Evolutionary conservation across 2,113 vertebrate genomes (phyloP).

Genomic region (Saccopteryx bilineata): DNA sequence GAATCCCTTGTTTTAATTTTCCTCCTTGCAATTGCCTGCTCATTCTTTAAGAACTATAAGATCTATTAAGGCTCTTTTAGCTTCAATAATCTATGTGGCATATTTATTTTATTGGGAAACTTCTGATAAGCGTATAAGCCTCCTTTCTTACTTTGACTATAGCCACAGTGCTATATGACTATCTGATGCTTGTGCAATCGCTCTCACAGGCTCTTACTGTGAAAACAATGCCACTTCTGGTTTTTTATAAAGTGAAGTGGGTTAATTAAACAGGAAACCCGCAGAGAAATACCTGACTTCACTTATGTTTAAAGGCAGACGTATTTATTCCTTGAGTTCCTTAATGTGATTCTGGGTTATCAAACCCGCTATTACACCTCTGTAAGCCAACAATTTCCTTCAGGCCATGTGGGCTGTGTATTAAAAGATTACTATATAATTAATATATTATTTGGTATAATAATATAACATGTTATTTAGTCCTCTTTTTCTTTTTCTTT

Average conservation of each 20-base stretch:
- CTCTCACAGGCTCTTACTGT: background rate
- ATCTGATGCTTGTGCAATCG: background rate
- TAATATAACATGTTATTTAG: background rate
- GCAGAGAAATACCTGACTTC: background rate
- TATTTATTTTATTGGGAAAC: conserved; percentile 40
- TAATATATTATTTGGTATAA: background rate
- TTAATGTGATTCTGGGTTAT: background rate
- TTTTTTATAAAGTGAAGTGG: background rate
- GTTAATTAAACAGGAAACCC: background rate
- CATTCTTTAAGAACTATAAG: background rate
- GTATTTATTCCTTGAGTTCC: conserved; percentile 15
- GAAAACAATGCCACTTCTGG: background rate
- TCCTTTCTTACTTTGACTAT: background rate
- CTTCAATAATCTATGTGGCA: background rate
- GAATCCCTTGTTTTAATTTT: background rate
- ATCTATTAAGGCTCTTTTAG: background rate
- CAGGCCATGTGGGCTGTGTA: background rate
- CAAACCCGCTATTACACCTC: background rate
- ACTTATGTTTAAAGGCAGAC: background rate
- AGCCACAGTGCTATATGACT: background rate
- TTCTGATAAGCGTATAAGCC: background rate
- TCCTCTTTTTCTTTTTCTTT: background rate
- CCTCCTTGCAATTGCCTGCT: background rate
- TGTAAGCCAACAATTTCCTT: background rate
- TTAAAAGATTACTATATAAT: background rate